Conservation (phyloP, 2,113 vertebrate genomes). For the Microtus richardsoni region DNA sequence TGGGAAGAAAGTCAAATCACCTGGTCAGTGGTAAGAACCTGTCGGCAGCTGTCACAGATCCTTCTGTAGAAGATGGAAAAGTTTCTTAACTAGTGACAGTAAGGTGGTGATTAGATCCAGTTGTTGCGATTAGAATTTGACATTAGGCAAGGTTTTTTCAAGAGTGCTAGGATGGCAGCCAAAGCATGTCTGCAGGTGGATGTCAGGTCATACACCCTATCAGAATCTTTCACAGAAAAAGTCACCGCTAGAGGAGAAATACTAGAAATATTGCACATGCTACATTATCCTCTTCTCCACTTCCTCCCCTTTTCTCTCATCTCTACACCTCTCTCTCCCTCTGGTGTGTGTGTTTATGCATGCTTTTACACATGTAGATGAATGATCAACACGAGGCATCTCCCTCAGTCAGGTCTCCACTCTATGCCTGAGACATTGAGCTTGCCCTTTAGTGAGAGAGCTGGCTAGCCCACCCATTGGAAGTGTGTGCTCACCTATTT, state of each 20-base stretch:
- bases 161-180: background rate
- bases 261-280: too few species aligned
- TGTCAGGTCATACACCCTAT: background rate
- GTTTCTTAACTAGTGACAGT: slow-evolving; percentile 8
- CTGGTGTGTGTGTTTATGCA: background rate
- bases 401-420: background rate
- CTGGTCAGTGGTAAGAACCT: background rate
- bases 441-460: background rate
- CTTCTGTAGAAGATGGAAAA: background rate
- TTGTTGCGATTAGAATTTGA: background rate
- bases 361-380: background rate
- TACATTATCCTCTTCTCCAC: background rate
- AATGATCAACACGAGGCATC: background rate
- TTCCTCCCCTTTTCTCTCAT: background rate
- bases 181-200: background rate
- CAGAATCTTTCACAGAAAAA: background rate
- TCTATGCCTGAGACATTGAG: background rate
- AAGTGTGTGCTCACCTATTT: too few species aligned
- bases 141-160: background rate
- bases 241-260: background rate
- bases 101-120: background rate
- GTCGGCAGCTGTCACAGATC: background rate
- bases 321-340: background rate
- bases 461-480: too few species aligned
- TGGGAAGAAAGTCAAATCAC: background rate